Evolutionary conservation across 2,888 invertebrate species (phyloP).

Genomic region (Amaurobius ferox): DNA sequence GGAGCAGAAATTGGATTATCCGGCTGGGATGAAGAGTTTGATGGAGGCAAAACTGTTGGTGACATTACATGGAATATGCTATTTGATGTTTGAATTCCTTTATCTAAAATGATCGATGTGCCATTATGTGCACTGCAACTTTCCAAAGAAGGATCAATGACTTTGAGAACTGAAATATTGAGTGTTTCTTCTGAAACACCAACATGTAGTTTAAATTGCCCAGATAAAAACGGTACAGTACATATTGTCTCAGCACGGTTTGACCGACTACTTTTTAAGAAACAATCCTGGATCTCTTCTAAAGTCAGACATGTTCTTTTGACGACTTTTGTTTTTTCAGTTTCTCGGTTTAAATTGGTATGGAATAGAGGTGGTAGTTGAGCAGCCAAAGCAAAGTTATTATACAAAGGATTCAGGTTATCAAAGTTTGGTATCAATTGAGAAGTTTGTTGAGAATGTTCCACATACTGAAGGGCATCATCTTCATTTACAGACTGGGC

Average conservation of each 20-base stretch:
- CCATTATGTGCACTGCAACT: neutral
- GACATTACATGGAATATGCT: conserved; percentile 6
- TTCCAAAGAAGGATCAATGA: conserved; percentile 16
- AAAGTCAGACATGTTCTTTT: conserved; percentile 52
- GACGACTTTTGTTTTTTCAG: conserved; percentile 55
- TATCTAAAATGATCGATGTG: conserved; percentile 2
- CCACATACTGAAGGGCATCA: conserved; percentile 33
- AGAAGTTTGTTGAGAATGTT: conserved; percentile 60
- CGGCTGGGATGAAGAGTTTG: conserved; percentile 41
- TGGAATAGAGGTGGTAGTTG: neutral
- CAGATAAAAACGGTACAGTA: conserved; percentile 42
- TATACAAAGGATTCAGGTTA: neutral
- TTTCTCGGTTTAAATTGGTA: neutral
- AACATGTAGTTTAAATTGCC: conserved; percentile 31
- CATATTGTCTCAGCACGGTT: conserved; percentile 30
- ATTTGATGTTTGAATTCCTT: conserved; percentile 40
- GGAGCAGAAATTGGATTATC: conserved; percentile 4
- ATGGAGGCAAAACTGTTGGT: conserved; percentile 32
- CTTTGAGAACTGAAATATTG: conserved; percentile 59
- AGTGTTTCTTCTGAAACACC: conserved; percentile 51
- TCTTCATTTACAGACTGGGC: neutral
- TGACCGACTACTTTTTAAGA: conserved; percentile 32
- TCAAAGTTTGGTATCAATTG: conserved; percentile 24
- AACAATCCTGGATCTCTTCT: conserved; percentile 54
- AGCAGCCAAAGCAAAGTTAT: neutral